Evolutionary conservation across 2,888 invertebrate genomes (phyloP), one percentile per base, ranked within the genome.

Genomic region (Orthosia cruda): DNA sequence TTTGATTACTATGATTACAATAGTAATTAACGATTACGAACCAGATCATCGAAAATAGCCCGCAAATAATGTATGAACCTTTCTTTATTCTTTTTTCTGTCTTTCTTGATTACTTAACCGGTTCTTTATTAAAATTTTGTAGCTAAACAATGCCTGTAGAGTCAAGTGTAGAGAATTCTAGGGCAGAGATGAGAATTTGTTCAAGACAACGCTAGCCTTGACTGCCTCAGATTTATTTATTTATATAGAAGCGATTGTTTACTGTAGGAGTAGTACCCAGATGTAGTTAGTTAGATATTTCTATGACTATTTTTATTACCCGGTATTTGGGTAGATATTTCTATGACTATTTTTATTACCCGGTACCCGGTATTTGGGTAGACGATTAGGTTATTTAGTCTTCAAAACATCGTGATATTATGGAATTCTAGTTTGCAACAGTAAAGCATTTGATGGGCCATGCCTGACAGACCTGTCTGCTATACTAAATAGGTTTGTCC

Each of bases 21-120:
- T 68, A 72, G 59, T 77, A 73, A 81, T 74, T 71, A 74, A 57
- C 61, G 16, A 69, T 61, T 49, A 58, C 61, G 40, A 49, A 79
- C 73, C 74, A 79, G 74, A 77, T 66, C 87, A 75, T 85, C 47
- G 68, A 86, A 83, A 74, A 70, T 54, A 32, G 74, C 13, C n/a
- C 67, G 64, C 40, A 71, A 62, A 72, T 59, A 70, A 81, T 72
- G 61, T 52, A 62, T 66, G 52, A 55, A 47, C 47, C 52, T 75
- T 66, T 71, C 54, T 52, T 49, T 76, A 55, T 72, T 65, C n/a
- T n/a, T n/a, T n/a, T n/a, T n/a, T n/a, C n/a, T n/a, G n/a, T n/a
- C n/a, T n/a, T n/a, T n/a, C n/a, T n/a, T n/a, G n/a, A n/a, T n/a
- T 71, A 67, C 62, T 50, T 62, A 74, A 79, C 50, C 73, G 63